Base-by-base conservation (phyloP, 2,888 invertebrate species). In the Stenurella melanura region DNA sequence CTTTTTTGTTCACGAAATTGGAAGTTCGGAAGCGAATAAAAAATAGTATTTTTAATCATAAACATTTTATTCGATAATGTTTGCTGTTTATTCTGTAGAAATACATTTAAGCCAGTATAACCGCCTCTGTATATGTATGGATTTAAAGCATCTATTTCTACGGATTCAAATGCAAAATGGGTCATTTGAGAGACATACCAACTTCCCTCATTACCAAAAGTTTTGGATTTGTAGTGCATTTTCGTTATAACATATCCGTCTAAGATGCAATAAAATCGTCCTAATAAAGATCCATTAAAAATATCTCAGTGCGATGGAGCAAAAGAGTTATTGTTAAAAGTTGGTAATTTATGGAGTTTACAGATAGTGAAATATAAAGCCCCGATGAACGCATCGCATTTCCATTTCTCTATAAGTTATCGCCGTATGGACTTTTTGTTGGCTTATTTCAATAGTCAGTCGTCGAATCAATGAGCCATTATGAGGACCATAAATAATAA, bases 361-460 rank as follows among this genome's bases (percentile, higher is more conserved):
- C 80, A 80, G 83, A 85, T 82, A 84, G 79, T 82, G 81, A 83
- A 84, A 84, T 84, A 85, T 85, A 85, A 85, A 85, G 82, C 83
- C 82, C 80, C 83, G 80, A 83, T 85, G 83, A 84, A 80, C 82
- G 82, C 83, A 81, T 83, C 82, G 84, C 81, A 85, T 83, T 83
- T 84, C 84, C 82, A 83, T 84, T 82, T 74, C 78, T 75, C 81
- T 81, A 82, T 82, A 83, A 81, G 81, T 81, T 87, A 88, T 87
- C 86, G 72, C 64, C 58, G 69, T 30, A 57, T 63, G 86, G 84
- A 85, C 83, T 86, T 87, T 85, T 86, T 86, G 87, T 86, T 85
- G 82, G 85, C 84, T 86, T 84, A 86, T 87, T 87, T 87, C 87
- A 87, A 87, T 87, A 87, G 87, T 87, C 86, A 84, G 86, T 87